Conservation (phyloP, 30 jellyfish, hydroid and myxozoan genomes). For the Pelagia noctiluca region DNA sequence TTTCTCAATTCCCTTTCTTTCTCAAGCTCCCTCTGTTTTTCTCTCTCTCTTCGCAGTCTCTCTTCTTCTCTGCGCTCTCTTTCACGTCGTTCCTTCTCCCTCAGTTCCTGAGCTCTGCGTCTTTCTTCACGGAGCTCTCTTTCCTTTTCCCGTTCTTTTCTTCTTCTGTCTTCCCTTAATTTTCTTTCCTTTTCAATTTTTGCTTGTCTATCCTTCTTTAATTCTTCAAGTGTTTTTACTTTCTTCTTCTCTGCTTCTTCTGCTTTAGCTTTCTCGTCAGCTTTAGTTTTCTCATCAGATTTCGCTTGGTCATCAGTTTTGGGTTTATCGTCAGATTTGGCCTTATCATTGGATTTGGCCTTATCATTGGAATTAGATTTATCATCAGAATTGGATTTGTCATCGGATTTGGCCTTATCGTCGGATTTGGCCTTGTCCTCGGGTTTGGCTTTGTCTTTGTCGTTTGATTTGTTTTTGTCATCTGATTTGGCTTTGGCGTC, state of each 20-base stretch:
- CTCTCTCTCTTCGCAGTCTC: conserved; percentile 81
- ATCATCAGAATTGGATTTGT: no score
- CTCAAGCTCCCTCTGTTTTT: conserved; percentile 85
- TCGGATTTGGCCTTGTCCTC: no score
- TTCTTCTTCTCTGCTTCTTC: conserved; percentile 38
- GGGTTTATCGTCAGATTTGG: no score
- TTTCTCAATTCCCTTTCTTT: conserved; percentile 74
- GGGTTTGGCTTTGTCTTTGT: no score
- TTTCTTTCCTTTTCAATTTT: conserved; percentile 67
- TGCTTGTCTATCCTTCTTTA: conserved; percentile 75
- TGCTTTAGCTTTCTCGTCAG: conserved; percentile 25
- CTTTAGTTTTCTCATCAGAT: no score
- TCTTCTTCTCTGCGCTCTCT: conserved; percentile 95
- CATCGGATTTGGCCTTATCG: no score
- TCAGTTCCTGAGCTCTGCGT: conserved; percentile 86
- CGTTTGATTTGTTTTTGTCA: background rate
- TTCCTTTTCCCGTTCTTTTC: conserved; percentile 86
- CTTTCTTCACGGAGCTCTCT: conserved; percentile 86
- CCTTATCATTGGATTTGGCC: no score
- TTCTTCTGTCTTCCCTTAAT: conserved; percentile 75
- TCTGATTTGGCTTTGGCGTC: conserved; percentile 9
- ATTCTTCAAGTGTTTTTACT: conserved; percentile 50
- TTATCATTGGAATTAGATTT: no score
- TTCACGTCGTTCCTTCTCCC: conserved; percentile 91
- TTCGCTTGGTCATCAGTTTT: no score